Conservation (phyloP, 2,113 vertebrate species). For the Pterocles orientalis region DNA sequence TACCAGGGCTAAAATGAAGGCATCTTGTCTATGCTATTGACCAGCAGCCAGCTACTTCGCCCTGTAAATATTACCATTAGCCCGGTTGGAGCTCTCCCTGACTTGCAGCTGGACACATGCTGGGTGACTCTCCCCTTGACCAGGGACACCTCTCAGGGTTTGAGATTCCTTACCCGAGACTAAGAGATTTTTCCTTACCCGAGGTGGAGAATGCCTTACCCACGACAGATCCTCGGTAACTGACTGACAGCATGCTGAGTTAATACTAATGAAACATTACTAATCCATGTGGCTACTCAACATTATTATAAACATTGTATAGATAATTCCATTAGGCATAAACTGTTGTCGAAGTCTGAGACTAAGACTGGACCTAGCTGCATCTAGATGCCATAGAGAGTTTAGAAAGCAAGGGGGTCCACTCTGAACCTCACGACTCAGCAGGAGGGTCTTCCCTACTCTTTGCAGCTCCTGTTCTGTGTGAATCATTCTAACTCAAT, state of each 20-base stretch:
- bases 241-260: neutral
- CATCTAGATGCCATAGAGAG: neutral
- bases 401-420: neutral
- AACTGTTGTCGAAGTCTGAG: neutral
- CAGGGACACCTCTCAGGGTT: neutral
- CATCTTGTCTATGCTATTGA: neutral
- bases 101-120: rapidly evolving
- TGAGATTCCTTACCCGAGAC: neutral
- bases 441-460: rapidly evolving
- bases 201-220: no score
- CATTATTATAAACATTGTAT: neutral
- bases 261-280: neutral
- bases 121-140: neutral
- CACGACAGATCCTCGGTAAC: rapidly evolving
- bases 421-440: neutral
- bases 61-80: neutral
- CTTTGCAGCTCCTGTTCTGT: neutral
- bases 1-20: neutral
- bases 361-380: neutral
- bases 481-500: neutral
- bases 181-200: neutral
- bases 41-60: neutral
- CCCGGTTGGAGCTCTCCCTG: neutral
- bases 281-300: neutral
- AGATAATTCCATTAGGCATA: neutral